These are phyloP conservation scores for Chymomyza costata DNA, from an alignment of 1,140 invertebrate species.

Conservation along the genomic window DNA sequence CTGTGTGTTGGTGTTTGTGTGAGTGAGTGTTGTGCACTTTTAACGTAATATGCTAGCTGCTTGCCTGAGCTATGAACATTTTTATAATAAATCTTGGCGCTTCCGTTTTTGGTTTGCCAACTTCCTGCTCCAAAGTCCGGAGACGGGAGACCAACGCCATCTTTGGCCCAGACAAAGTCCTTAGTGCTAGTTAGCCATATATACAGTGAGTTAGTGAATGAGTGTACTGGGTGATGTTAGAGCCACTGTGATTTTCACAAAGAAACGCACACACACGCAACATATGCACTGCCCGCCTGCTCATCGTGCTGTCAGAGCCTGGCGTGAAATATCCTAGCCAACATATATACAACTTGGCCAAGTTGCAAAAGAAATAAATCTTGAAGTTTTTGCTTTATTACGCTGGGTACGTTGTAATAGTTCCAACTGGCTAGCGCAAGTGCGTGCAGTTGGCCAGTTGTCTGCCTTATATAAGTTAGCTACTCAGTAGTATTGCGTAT, in stretches of 20 bases:
- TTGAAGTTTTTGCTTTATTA: constrained; percentile 67
- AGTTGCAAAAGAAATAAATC: constrained; percentile 62
- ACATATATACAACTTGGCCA: constrained; percentile 33
- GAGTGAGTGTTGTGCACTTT: constrained; percentile 49
- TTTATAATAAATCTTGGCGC: constrained; percentile 70
- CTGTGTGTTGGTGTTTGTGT: constrained; percentile 16
- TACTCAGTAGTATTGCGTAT: constrained; percentile 57
- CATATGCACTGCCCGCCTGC: constrained; percentile 46
- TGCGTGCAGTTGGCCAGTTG: constrained; percentile 36
- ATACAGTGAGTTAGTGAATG: background rate
- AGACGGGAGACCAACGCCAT: constrained; percentile 2
- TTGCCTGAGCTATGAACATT: constrained; percentile 67
- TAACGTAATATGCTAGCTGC: constrained; percentile 70
- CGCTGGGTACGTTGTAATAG: background rate
- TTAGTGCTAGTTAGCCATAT: constrained; percentile 27
- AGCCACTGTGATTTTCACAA: constrained; percentile 60
- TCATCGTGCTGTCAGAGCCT: constrained; percentile 4
- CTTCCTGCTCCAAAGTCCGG: constrained; percentile 52
- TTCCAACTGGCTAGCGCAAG: too few relatives aligned
- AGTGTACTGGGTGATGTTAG: constrained; percentile 1
- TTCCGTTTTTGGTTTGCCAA: constrained; percentile 73
- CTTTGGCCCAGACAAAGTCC: constrained; percentile 29
- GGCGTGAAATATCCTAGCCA: constrained; percentile 18
- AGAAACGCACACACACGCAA: constrained; percentile 41
- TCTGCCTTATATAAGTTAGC: background rate